Base-by-base conservation (phyloP, 2,113 vertebrate genomes). In the Bothrops jararaca region DNA sequence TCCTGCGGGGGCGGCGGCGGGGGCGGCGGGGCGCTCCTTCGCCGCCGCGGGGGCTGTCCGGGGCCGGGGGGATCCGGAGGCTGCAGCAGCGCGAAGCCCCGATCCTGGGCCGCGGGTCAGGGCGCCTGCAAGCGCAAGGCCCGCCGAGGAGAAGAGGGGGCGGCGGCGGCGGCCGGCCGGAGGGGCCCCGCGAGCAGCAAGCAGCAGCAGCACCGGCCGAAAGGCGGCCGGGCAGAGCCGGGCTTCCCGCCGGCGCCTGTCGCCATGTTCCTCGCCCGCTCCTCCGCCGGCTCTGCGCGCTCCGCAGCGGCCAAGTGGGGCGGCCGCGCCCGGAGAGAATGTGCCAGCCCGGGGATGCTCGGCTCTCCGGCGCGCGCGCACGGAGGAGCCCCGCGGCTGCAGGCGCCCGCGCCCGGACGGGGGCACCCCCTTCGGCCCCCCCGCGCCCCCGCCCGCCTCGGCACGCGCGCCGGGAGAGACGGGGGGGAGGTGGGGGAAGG, bases 261-360 rank as follows among this genome's bases (percentile, higher is more conserved):
- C 97, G 97, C 97, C 97, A 98, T 98, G 96, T 97, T 97, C 97
- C 60, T 64, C 54, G 85, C 85, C 22, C 11, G 24, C 92, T 57
- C 45, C 92, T 57, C 45, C 91, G 48, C 93, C 89, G 89, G 89
- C 74, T 89, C 54, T 88, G 90, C 93, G 48, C 42, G 85, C 42
- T 24, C 48, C 24, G 48, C 89, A 69, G 89, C 89, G 1, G 90
- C 56, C 88, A 80, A n/a, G 93, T 26, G 92, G 90, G 90, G 95
- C 95, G 96, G 96, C 97, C 97, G 96, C 97, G 97, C 97, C 96
- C 96, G 97, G 97, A 97, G 94, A 97, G 97, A 97, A 97, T 97
- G 97, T 93, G 97, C 96, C 97, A 96, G 89, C 48, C 48, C 48
- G 48, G 2, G 18, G 52, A 24, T 29, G 58, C 85, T 24, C 23